Conservation (phyloP, 2,888 invertebrate species). For the Malthinus flaveolus region DNA sequence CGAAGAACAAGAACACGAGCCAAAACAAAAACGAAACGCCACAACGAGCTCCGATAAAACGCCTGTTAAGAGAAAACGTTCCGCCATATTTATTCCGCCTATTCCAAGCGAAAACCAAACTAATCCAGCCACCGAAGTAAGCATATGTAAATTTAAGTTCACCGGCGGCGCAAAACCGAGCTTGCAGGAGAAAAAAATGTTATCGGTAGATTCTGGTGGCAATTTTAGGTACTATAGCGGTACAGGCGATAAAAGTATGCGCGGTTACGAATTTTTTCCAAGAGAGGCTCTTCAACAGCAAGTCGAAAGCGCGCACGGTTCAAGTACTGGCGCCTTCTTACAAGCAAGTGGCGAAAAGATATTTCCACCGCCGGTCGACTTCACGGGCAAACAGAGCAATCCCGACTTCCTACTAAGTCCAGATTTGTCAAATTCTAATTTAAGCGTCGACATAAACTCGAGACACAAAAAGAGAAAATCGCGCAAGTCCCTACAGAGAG, state of each 20-base stretch:
- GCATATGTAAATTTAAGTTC: constrained; percentile 90
- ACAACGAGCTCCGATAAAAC: constrained; percentile 47
- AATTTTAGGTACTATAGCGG: constrained; percentile 85
- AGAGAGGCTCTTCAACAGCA: constrained; percentile 70
- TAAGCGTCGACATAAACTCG: constrained; percentile 38
- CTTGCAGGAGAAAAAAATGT: constrained; percentile 88
- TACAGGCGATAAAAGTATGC: constrained; percentile 78
- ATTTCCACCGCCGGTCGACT: constrained; percentile 49
- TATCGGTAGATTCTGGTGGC: constrained; percentile 87
- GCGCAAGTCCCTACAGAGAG: constrained; percentile 79
- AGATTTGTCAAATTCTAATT: constrained; percentile 42
- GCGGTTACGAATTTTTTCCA: constrained; percentile 77
- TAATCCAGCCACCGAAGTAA: constrained; percentile 77
- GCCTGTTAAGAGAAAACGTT: constrained; percentile 74
- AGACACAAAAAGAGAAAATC: constrained; percentile 71
- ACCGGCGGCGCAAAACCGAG: constrained; percentile 89
- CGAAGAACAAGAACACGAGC: constrained; percentile 57
- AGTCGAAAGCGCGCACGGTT: constrained; percentile 57
- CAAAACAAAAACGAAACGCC: constrained; percentile 54
- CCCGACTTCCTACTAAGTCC: constrained; percentile 49
- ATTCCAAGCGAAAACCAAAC: constrained; percentile 74
- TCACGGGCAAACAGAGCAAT: constrained; percentile 43
- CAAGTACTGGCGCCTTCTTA: constrained; percentile 58
- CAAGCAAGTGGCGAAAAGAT: constrained; percentile 61
- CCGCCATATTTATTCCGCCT: constrained; percentile 83